Percentiles rank a stretch among this genome's conserved stretches.
phyloP scores from a whole-genome alignment of 64 coral and sea anemone species.

The Trachythela sp. region DNA sequence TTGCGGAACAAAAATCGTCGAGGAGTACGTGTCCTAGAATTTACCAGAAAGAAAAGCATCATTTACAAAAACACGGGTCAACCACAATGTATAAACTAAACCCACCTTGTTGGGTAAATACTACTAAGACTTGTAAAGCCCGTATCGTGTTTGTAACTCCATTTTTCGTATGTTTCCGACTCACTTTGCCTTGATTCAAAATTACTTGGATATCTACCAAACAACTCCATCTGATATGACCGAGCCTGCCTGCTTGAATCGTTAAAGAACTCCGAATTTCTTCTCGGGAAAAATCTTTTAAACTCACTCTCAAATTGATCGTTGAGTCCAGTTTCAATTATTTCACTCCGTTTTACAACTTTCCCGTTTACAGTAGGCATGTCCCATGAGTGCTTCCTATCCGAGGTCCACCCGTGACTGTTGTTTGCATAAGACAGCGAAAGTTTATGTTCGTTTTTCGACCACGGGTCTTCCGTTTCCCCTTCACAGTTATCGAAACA shows the following conservation, averaged over 20 bases:
- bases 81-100: too few relatives aligned
- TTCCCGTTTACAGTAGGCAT: background rate
- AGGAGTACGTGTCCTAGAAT: too few relatives aligned
- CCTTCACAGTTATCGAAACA: too few relatives aligned
- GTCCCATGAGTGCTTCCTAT: background rate
- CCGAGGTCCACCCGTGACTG: background rate
- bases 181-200: background rate
- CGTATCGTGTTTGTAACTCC: background rate
- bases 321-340: background rate
- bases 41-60: too few relatives aligned
- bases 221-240: background rate
- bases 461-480: too few relatives aligned
- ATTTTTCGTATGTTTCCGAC: background rate
- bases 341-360: background rate
- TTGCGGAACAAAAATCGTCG: too few relatives aligned
- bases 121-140: background rate
- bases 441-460: too few relatives aligned
- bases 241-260: background rate
- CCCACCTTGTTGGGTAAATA: background rate
- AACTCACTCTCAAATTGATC: too few relatives aligned
- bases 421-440: background rate
- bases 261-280: background rate
- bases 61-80: too few relatives aligned
- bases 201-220: background rate
- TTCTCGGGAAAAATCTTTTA: background rate